A percentile compares a stretch with the other conserved stretches of the same genome.
Evolutionary conservation across 2,888 invertebrate species (phyloP).

Genomic region (Lasioglossum marginatum): DNA sequence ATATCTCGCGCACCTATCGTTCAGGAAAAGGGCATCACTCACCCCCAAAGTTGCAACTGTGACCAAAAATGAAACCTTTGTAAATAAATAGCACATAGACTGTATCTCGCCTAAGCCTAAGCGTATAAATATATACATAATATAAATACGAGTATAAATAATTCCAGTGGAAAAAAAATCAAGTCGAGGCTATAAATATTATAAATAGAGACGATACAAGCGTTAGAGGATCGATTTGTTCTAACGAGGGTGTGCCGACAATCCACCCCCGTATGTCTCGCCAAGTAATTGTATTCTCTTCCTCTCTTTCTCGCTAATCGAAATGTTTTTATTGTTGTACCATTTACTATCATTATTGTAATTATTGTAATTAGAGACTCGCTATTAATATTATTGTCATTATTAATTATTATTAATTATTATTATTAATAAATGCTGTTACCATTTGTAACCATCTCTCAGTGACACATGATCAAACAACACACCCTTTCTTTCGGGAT

Average conservation of each 20-base stretch:
- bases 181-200: constrained; percentile 73
- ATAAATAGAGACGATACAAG: constrained; percentile 69
- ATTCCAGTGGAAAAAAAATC: constrained; percentile 13
- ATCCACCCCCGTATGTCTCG: constrained; percentile 56
- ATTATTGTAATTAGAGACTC: constrained; percentile 84
- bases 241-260: constrained; percentile 15
- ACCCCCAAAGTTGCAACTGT: constrained; percentile 73
- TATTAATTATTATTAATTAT: constrained; percentile 74
- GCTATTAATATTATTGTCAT: constrained; percentile 79
- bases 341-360: constrained; percentile 79
- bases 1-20: constrained; percentile 75
- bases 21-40: constrained; percentile 58
- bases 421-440: constrained; percentile 84
- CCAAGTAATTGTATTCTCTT: constrained; percentile 72
- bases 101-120: constrained; percentile 75
- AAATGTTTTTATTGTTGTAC: constrained; percentile 83
- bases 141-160: constrained; percentile 71
- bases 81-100: constrained; percentile 79
- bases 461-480: constrained; percentile 24
- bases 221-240: constrained; percentile 33
- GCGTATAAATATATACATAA: constrained; percentile 75
- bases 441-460: constrained; percentile 80
- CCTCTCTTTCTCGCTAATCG: constrained; percentile 76
- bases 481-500: constrained; percentile 13
- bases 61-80: constrained; percentile 74